A percentile compares a stretch with the other conserved stretches of the same genome.
phyloP scores from a whole-genome alignment of 2,113 vertebrate genomes.

The Aptenodytes forsteri region DNA sequence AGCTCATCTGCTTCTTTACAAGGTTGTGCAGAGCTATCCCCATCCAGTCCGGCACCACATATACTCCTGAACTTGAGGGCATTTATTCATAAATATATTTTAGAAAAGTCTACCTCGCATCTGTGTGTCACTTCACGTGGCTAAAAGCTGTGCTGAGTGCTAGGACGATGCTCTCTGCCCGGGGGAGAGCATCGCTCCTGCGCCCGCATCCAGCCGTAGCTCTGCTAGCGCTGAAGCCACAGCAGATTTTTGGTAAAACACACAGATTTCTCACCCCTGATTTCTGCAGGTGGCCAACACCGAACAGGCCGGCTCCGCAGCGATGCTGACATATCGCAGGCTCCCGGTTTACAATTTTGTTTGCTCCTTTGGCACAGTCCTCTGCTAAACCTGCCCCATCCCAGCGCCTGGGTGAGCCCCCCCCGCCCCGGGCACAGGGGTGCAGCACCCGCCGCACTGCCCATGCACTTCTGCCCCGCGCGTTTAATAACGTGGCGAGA shows the following conservation, averaged over 20 bases:
- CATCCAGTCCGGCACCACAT: accelerated
- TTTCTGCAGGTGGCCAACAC: background rate
- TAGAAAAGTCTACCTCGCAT: background rate
- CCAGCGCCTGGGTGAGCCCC: background rate
- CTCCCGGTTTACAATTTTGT: accelerated
- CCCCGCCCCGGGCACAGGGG: accelerated
- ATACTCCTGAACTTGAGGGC: background rate
- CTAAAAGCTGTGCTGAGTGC: background rate
- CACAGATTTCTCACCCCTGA: background rate
- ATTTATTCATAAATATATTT: background rate
- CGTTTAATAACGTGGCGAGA: accelerated
- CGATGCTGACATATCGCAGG: accelerated
- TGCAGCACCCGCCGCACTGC: background rate
- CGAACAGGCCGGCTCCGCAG: background rate
- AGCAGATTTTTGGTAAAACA: background rate
- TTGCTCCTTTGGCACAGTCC: background rate
- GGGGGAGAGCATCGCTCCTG: accelerated
- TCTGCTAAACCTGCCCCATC: background rate
- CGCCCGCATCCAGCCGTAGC: accelerated
- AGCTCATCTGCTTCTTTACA: background rate
- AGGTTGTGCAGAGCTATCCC: background rate
- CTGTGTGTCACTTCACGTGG: accelerated
- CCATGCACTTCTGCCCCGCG: accelerated
- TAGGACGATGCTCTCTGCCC: background rate
- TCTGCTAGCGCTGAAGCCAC: accelerated